These are phyloP conservation scores for Aramus guarauna DNA, from an alignment of 2,113 vertebrate species.

Conservation along the genomic window DNA sequence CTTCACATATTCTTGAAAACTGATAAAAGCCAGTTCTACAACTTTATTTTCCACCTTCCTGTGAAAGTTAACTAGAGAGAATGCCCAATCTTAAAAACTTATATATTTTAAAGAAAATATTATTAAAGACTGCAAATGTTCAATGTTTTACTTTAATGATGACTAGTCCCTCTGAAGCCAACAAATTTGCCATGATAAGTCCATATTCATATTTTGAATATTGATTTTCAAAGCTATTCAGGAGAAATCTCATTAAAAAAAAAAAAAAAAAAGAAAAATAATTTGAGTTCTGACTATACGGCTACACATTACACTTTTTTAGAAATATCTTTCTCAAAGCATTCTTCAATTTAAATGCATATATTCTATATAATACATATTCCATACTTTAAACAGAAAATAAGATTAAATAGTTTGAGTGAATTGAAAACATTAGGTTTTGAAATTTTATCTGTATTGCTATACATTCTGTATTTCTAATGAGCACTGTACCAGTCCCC, in stretches of 20 bases:
- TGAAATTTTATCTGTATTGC: not conserved
- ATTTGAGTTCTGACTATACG: not conserved
- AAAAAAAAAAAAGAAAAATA: not conserved
- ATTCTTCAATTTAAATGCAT: not conserved
- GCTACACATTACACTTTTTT: accelerated
- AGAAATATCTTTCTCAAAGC: not conserved
- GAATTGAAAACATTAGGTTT: accelerated
- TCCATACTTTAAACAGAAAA: not conserved
- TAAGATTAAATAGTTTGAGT: not conserved
- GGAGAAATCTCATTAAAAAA: not conserved
- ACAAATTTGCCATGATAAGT: not conserved
- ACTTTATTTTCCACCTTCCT: not conserved
- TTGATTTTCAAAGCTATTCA: not conserved
- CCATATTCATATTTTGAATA: not conserved
- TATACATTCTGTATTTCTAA: not conserved
- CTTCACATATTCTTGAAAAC: not conserved
- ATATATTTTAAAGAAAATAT: not conserved
- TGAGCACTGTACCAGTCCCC: not conserved
- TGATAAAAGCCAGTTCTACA: not conserved
- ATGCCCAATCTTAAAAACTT: accelerated
- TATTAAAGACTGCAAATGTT: not conserved
- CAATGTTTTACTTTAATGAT: not conserved
- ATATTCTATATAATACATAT: not conserved
- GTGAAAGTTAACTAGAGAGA: not conserved
- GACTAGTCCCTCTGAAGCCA: not conserved